Base-by-base conservation (phyloP, 2,113 vertebrate species). In the Rhinolophus sinicus region DNA sequence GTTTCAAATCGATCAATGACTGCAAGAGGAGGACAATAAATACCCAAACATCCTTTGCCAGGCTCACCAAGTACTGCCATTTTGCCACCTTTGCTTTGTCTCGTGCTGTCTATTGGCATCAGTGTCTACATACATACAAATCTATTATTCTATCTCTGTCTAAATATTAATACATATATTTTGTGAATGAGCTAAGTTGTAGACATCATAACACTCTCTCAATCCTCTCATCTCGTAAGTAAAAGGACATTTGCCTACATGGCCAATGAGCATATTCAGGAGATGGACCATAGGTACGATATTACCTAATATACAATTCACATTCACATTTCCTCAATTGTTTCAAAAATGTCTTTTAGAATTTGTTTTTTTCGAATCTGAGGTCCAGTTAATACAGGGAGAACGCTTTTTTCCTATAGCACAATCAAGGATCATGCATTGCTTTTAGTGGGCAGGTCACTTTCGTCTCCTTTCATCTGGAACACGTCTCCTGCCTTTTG, bases 11-110 rank as follows among this genome's bases (percentile, higher is more conserved):
- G 7, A 5, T 21, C 50, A n/a, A 22, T 2, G 14, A 33, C 9
- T 21, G 33, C 11, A 8, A 24, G 44, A 70, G 22, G 2, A 35
- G 24, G 10, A 22, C 8, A 40, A 11, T 10, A 19, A 38, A 58
- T 2, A 35, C 1, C 40, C 11, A 2, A 0, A 5, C 3, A 2
- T 12, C 35, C 54, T 65, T 19, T 44, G 40, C 65, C 35, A 4
- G 65, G 44, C 13, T 83, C 91, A 12, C 65, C 50, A 8, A 35
- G 3, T 3, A 14, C 12, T 1, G 7, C 3, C 35, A 54, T 56
- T 38, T 19, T 21, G 54, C 47, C 60, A 6, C 64, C 33, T 44
- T n/a, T 6, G 35, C 15, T 56, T 56, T n/a, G 44, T 67, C 47
- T 35, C 1, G 13, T 24, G 64, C 22, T 65, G 18, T 26, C 40